These are phyloP conservation scores for Gorsachius goisagi DNA, from an alignment of 2,113 vertebrate species.

Conservation along the genomic window DNA sequence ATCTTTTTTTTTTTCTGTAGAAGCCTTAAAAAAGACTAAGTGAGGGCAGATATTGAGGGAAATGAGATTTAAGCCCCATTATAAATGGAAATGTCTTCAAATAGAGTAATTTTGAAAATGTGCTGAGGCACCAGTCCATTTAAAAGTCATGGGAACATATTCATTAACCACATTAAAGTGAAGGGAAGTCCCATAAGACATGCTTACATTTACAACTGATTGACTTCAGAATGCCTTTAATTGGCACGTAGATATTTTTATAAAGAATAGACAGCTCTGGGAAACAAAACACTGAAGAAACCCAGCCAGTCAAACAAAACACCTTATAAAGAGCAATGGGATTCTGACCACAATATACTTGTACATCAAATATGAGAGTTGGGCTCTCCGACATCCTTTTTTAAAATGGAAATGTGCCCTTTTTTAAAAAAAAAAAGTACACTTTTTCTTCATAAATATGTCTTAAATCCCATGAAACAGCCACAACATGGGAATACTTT, in stretches of 20 bases:
- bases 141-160: conserved; percentile 42
- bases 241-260: neutral
- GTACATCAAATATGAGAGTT: neutral
- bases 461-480: neutral
- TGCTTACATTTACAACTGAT: neutral
- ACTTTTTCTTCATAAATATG: neutral
- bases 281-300: conserved; percentile 5
- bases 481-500: neutral
- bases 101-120: conserved; percentile 41
- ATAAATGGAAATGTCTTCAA: conserved; percentile 51
- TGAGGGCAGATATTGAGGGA: conserved; percentile 44
- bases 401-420: neutral
- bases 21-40: conserved; percentile 43
- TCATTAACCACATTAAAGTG: conserved; percentile 32
- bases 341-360: neutral
- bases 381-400: neutral
- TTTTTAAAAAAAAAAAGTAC: neutral
- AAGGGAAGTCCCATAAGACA: conserved; percentile 19
- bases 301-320: neutral
- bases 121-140: conserved; percentile 48
- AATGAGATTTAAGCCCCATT: conserved; percentile 61
- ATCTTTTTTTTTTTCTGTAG: neutral
- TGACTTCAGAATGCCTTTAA: conserved; percentile 42
- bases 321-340: neutral
- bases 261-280: neutral